Base-by-base conservation (phyloP, 2,888 invertebrate genomes). In the Pseudococcus longispinus region DNA sequence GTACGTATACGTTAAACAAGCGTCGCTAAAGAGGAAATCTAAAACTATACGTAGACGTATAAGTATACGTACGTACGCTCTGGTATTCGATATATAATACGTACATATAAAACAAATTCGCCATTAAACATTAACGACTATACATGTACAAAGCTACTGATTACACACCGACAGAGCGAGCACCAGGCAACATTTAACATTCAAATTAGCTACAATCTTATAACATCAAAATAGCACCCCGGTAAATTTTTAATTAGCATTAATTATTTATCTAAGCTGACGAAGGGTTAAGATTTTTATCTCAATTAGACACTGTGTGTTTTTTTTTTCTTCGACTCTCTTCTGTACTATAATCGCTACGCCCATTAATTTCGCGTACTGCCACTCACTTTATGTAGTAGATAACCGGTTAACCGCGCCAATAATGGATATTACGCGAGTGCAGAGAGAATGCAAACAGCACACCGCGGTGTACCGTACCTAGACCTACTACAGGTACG, bases 11-110 rank as follows among this genome's bases (percentile, higher is more conserved):
- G 3, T 29, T 70, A 70, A 70, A 70, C 70, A 70, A 70, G 70
- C 70, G 70, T 70, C 70, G 70, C 70, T 70, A 70, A 70, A 70
- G 70, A 70, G 70, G 70, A 70, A 70, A 70, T 70, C 70, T 32
- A 70, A 65, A 70, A 65, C 65, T 51, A 51, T n/a, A 51, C 51
- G n/a, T 46, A 46, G 0, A n/a, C 51, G 44, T 51, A n/a, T n/a
- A n/a, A 51, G n/a, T n/a, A 46, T 37, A 51, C n/a, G 51, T n/a
- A 51, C 51, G 9, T 51, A 51, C 9, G 9, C 15, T 15, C 55
- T 20, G 44, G n/a, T 55, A 70, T 70, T 70, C 29, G 70, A 70
- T 70, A 70, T 70, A 70, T 70, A 15, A 70, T 70, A 70, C 70
- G 37, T 37, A 70, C 29, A 70, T 29, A 70, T 70, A 55, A 6